Conservation (phyloP, 2,797 vertebrate genomes). For the Siniperca undulata region DNA sequence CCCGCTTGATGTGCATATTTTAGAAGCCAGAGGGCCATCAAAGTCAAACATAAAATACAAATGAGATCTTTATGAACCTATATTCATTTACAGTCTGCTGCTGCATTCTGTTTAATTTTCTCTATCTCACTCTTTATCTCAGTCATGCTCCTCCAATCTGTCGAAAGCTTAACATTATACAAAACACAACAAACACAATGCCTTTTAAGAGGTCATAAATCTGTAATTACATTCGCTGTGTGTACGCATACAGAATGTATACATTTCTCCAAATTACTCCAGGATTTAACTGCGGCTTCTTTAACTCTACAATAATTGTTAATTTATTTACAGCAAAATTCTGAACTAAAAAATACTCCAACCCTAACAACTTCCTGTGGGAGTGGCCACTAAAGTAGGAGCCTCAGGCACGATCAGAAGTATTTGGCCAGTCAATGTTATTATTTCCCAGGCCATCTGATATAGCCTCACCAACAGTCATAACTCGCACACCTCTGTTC, state of each 20-base stretch:
- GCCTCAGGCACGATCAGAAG: constrained; percentile 60
- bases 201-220: constrained; percentile 60
- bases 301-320: constrained; percentile 17
- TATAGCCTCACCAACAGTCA: constrained; percentile 47
- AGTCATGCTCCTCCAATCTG: constrained; percentile 56
- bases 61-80: constrained; percentile 75
- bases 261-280: constrained; percentile 28
- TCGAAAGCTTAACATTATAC: constrained; percentile 47
- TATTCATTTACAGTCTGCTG: constrained; percentile 72
- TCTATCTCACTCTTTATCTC: constrained; percentile 60
- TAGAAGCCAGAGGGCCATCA: constrained; percentile 69
- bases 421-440: constrained; percentile 56
- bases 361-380: constrained; percentile 52
- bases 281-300: constrained; percentile 20
- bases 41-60: constrained; percentile 77
- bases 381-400: constrained; percentile 37
- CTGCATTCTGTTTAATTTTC: constrained; percentile 68
- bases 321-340: constrained; percentile 48
- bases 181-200: constrained; percentile 51
- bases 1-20: constrained; percentile 62
- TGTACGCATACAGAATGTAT: constrained; percentile 14
- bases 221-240: constrained; percentile 36
- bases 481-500: constrained; percentile 65
- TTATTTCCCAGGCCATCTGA: constrained; percentile 66
- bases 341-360: constrained; percentile 10